Evolutionary conservation across 2,113 vertebrate genomes (phyloP).

Genomic region (Bagarius yarrelli): DNA sequence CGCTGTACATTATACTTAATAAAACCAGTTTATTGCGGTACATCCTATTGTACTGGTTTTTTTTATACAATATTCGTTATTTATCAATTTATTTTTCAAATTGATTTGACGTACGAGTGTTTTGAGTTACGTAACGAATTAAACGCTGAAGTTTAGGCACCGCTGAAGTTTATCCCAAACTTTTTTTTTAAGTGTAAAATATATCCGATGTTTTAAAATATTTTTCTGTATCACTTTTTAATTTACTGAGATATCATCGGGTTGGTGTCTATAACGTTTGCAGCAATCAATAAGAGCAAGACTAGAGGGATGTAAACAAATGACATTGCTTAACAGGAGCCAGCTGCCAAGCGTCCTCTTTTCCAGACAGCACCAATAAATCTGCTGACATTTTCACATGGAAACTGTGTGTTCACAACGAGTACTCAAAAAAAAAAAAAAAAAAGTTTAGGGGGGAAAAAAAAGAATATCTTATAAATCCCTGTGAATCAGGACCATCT

Average conservation of each 20-base stretch:
- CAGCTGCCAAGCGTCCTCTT: slow-evolving; percentile 1
- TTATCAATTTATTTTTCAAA: too few species aligned
- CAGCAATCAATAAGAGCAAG: background rate
- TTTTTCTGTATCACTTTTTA: too few species aligned
- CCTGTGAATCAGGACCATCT: slow-evolving; percentile 44
- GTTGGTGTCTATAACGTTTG: background rate
- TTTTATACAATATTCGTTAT: too few species aligned
- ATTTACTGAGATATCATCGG: too few species aligned
- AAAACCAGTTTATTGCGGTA: too few species aligned
- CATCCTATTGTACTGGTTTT: too few species aligned
- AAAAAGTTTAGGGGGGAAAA: background rate
- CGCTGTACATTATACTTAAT: too few species aligned
- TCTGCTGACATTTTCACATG: slow-evolving; percentile 44
- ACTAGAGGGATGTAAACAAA: background rate
- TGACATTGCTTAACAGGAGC: slow-evolving; percentile 3
- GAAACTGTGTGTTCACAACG: slow-evolving; percentile 28
- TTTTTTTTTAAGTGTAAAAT: background rate
- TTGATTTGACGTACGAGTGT: too few species aligned
- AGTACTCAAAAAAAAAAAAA: slow-evolving; percentile 6
- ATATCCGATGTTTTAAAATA: too few species aligned
- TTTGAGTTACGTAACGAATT: too few species aligned
- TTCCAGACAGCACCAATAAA: slow-evolving; percentile 27
- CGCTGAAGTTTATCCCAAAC: too few species aligned
- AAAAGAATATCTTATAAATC: slow-evolving; percentile 34
- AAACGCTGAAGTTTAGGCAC: too few species aligned